phyloP scores from a whole-genome alignment of 2,797 vertebrate genomes.

The Muscicapa comitata region DNA sequence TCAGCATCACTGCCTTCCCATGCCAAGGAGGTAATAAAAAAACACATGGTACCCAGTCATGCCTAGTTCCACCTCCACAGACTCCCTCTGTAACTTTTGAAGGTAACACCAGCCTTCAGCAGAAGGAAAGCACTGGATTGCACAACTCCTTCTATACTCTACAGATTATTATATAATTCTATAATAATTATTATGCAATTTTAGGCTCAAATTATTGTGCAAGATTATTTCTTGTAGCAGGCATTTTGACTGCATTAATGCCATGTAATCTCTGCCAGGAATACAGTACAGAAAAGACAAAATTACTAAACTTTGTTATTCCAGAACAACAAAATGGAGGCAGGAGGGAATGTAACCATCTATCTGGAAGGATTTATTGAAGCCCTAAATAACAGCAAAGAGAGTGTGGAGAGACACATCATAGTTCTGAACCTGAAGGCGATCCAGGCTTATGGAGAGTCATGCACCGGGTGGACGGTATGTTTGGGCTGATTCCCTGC shows the following conservation, averaged over 20 bases:
- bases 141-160: not conserved
- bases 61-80: not conserved
- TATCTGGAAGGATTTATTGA: not conserved
- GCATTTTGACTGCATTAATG: not conserved
- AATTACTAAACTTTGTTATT: not conserved
- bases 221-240: not conserved
- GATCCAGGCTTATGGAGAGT: accelerated
- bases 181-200: not conserved
- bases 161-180: not conserved
- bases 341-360: accelerated
- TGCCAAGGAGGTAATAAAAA: not conserved
- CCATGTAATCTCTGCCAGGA: not conserved
- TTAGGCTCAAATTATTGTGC: not conserved
- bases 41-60: not conserved
- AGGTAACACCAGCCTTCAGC: not conserved
- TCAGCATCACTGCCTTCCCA: not conserved
- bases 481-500: not conserved
- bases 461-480: not conserved
- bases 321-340: not conserved
- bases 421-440: not conserved
- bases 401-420: accelerated
- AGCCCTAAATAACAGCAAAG: not conserved
- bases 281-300: not conserved
- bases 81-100: not conserved
- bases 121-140: not conserved